These are phyloP conservation scores for Syngnathus floridae DNA, from an alignment of 2,113 vertebrate genomes.

Conservation along the genomic window DNA sequence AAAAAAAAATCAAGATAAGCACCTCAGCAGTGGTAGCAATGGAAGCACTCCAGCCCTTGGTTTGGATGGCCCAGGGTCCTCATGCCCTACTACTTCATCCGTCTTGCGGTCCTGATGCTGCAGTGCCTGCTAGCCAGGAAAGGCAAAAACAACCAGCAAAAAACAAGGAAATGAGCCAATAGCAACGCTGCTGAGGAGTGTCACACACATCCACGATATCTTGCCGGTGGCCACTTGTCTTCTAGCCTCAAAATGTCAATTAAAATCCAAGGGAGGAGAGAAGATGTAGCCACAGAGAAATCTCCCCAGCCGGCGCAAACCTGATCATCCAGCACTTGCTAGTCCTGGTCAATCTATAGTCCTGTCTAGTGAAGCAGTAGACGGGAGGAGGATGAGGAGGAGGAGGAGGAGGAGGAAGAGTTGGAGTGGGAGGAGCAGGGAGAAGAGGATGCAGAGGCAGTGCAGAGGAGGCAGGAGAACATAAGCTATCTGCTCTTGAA, in stretches of 20 bases:
- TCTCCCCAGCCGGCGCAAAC: constrained; percentile 52
- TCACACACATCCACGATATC: constrained; percentile 53
- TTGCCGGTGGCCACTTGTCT: constrained; percentile 19
- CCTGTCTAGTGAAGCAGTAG: constrained; percentile 67
- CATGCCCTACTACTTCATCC: constrained; percentile 70
- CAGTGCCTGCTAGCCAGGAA: constrained; percentile 72
- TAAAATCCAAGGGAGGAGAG: constrained; percentile 50
- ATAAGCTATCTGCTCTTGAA: constrained; percentile 58
- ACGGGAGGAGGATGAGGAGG: constrained; percentile 58
- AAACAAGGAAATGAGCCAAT: constrained; percentile 60
- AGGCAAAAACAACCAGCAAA: constrained; percentile 54
- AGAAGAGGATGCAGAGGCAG: constrained; percentile 64
- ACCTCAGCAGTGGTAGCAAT: constrained; percentile 71
- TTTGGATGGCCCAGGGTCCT: constrained; percentile 69
- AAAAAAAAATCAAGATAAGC: constrained; percentile 67
- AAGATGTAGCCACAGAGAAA: constrained; percentile 37
- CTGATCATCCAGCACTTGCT: constrained; percentile 54
- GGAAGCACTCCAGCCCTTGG: constrained; percentile 65
- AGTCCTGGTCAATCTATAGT: constrained; percentile 62
- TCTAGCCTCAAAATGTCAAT: constrained; percentile 31
- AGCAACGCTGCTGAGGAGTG: constrained; percentile 46
- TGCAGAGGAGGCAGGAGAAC: constrained; percentile 64
- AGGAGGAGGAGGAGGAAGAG: constrained; percentile 48
- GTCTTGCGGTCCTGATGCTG: constrained; percentile 74
- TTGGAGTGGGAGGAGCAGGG: constrained; percentile 66